Conservation (phyloP, 2,888 invertebrate genomes). For the Imbricaverruca yamaguchii region DNA sequence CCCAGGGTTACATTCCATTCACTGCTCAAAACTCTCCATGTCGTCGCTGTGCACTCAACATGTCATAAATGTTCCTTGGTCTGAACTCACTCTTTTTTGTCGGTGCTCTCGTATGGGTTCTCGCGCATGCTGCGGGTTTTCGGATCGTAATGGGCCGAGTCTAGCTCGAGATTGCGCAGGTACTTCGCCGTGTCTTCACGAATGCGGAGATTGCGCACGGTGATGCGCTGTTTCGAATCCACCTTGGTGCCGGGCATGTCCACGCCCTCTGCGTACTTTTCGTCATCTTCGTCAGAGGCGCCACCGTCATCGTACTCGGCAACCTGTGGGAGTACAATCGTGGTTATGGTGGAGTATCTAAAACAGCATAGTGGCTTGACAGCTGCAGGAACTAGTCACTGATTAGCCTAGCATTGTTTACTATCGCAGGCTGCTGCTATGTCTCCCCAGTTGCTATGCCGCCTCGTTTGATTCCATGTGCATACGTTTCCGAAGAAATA, state of each 20-base stretch:
- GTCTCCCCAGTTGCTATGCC: too few species aligned
- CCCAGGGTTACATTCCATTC: too few species aligned
- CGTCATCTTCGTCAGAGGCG: slow-evolving; percentile 48
- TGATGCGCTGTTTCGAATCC: slow-evolving; percentile 97
- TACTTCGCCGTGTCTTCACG: slow-evolving; percentile 99
- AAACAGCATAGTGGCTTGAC: too few species aligned
- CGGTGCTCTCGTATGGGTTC: slow-evolving; percentile 67
- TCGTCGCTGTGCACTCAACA: too few species aligned
- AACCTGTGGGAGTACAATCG: neutral
- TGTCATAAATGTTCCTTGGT: too few species aligned
- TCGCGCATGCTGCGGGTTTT: slow-evolving; percentile 98
- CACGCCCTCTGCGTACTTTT: slow-evolving; percentile 52
- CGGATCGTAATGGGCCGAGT: slow-evolving; percentile 98
- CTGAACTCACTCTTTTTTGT: slow-evolving; percentile 36
- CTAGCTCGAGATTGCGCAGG: slow-evolving; percentile 87
- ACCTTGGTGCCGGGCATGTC: slow-evolving; percentile 98
- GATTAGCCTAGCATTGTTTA: too few species aligned
- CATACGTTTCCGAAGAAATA: too few species aligned
- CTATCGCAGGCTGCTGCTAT: too few species aligned
- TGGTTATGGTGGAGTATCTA: too few species aligned
- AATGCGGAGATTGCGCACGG: slow-evolving; percentile 94
- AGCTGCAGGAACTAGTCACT: too few species aligned
- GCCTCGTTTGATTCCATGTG: too few species aligned
- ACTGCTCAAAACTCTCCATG: too few species aligned
- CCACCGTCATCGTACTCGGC: slow-evolving; percentile 61